Evolutionary conservation across 2,113 vertebrate genomes (phyloP).

Genomic region (Ascaphus truei): DNA sequence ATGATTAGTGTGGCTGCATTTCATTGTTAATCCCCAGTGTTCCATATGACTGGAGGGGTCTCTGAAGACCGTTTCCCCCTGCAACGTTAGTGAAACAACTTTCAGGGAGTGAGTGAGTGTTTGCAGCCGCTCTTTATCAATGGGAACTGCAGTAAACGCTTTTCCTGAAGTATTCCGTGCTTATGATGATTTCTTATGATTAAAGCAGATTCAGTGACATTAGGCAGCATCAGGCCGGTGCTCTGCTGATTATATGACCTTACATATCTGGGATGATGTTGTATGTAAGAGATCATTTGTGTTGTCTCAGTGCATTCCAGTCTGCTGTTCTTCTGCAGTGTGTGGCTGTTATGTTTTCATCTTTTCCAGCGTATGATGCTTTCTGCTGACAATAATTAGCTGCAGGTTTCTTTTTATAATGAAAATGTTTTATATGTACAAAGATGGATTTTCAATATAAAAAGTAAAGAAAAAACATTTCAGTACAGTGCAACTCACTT

Average conservation of each 20-base stretch:
- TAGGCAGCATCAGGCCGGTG: background rate
- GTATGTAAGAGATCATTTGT: background rate
- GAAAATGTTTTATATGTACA: background rate
- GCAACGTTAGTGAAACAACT: background rate
- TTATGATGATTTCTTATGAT: background rate
- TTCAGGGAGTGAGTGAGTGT: background rate
- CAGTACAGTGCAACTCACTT: background rate
- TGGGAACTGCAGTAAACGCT: background rate
- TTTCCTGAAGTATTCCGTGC: background rate
- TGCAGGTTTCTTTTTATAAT: background rate
- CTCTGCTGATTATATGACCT: background rate
- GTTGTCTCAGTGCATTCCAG: background rate
- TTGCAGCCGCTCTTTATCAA: background rate
- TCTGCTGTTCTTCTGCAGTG: background rate
- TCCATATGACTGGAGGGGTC: background rate
- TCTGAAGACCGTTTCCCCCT: background rate
- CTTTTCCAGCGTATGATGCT: background rate
- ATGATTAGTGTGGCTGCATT: conserved; percentile 6
- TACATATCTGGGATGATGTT: background rate
- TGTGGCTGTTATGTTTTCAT: background rate
- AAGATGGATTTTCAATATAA: background rate
- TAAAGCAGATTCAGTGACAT: background rate
- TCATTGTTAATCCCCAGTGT: background rate
- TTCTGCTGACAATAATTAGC: background rate
- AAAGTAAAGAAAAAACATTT: background rate